Conservation (phyloP, 2,113 vertebrate genomes). For the Callorhinus ursinus region DNA sequence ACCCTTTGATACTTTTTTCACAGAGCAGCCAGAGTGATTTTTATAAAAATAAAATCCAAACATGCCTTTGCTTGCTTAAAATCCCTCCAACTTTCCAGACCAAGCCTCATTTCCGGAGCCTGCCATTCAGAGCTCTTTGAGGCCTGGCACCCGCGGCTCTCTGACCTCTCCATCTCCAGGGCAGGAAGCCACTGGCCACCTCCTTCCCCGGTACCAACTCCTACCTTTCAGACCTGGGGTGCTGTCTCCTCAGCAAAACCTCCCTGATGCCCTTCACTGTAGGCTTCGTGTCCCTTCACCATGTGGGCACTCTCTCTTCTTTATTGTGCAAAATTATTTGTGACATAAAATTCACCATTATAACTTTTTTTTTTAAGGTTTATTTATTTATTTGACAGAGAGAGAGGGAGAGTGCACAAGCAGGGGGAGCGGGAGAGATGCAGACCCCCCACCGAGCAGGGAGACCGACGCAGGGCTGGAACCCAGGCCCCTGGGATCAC, state of each 20-base stretch:
- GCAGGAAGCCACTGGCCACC: not conserved
- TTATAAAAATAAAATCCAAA: constrained; percentile 38
- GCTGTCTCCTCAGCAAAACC: not conserved
- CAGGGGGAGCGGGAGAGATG: too few relatives aligned
- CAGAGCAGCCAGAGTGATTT: not conserved
- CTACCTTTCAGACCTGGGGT: not conserved
- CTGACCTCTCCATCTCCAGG: not conserved
- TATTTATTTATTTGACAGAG: not conserved
- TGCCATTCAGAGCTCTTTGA: not conserved
- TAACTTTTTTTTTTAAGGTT: not conserved
- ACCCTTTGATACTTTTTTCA: not conserved
- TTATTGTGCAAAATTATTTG: not conserved
- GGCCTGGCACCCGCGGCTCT: not conserved
- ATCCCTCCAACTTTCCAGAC: not conserved
- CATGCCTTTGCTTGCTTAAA: not conserved
- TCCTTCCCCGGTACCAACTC: not conserved
- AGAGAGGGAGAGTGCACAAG: not conserved
- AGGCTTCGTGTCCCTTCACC: not conserved
- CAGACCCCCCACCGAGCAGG: too few relatives aligned
- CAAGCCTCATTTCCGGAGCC: not conserved
- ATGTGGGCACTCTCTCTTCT: not conserved
- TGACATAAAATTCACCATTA: not conserved
- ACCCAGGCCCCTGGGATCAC: not conserved
- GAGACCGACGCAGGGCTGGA: not conserved
- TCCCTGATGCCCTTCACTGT: not conserved